These are phyloP conservation scores for Helobdella robusta DNA, from an alignment of 2,888 invertebrate genomes.

Conservation along the genomic window DNA sequence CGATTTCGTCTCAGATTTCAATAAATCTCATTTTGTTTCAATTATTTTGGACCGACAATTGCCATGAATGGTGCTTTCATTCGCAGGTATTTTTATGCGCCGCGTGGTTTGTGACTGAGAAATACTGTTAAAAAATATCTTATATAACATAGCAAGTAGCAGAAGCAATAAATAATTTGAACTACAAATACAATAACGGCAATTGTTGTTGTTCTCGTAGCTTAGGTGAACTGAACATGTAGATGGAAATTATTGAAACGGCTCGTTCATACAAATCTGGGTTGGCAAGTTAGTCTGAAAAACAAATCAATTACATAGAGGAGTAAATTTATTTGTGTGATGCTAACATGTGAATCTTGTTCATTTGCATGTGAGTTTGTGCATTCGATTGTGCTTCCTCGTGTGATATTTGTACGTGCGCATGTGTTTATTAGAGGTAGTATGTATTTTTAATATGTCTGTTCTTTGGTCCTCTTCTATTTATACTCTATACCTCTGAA, in stretches of 20 bases:
- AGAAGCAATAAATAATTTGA: too few relatives aligned
- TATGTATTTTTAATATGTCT: constrained; percentile 1
- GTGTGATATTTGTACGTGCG: constrained; percentile 8
- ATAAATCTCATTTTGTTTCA: too few relatives aligned
- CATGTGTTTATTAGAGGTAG: background rate
- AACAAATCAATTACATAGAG: background rate
- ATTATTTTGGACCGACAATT: too few relatives aligned
- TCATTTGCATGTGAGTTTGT: background rate
- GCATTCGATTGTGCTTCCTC: background rate
- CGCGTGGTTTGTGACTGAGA: too few relatives aligned
- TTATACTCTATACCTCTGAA: too few relatives aligned
- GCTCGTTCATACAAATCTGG: background rate
- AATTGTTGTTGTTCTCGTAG: constrained; percentile 4
- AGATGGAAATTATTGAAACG: background rate
- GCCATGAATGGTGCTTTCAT: too few relatives aligned
- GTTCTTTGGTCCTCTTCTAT: background rate
- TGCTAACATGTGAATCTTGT: background rate
- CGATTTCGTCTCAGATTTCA: too few relatives aligned
- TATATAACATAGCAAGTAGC: too few relatives aligned
- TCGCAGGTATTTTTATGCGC: too few relatives aligned
- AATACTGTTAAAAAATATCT: too few relatives aligned
- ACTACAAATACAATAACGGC: too few relatives aligned
- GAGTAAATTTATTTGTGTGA: background rate
- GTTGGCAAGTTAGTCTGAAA: background rate
- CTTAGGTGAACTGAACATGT: too few relatives aligned